Evolutionary conservation across 1,140 invertebrate genomes (phyloP), one percentile per base, ranked within the genome.

Genomic region (Achatina immaculata): DNA sequence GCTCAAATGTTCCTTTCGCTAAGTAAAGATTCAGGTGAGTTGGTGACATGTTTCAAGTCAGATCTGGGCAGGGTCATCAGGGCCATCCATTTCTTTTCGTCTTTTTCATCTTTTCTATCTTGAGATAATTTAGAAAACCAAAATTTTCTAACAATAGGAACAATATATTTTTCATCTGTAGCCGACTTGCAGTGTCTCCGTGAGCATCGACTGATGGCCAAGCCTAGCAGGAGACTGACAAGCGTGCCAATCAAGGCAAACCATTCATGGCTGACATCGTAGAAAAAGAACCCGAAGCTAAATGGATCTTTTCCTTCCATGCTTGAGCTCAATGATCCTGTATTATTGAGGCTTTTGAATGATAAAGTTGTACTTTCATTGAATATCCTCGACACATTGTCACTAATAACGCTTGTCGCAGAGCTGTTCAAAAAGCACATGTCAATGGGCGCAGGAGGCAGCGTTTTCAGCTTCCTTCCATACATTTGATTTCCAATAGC

Each of bases 401-500:
- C 6, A 7, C 43, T 45, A 6, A 45, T n/a, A n/a, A n/a, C n/a
- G n/a, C n/a, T n/a, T n/a, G n/a, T n/a, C n/a, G 43, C 24, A 24
- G 68, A 16, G 38, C 6, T 36, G n/a, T 73, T 73, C 40, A 11
- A 16, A 31, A 55, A 51, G 45, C 73, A 75, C 73, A 55, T 51
- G n/a, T 58, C 73, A 2, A 48, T 75, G 6, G 45, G 36, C 16
- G 73, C 1, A 19, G 51, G 45, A 6, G 73, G n/a, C 19, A 75
- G n/a, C 6, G n/a, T 58, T 24, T 7, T 34, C n/a, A 19, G 9
- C 16, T 51, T 55, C 43, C 38, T 16, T 42, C 73, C 51, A 48
- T 75, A 75, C 9, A 75, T 24, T 28, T 55, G 73, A n/a, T 58
- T 75, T 36, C 55, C 75, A 16, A 77, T 14, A 9, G 75, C 21